phyloP scores from a whole-genome alignment of 2,113 vertebrate species.

The Zonotrichia leucophrys region DNA sequence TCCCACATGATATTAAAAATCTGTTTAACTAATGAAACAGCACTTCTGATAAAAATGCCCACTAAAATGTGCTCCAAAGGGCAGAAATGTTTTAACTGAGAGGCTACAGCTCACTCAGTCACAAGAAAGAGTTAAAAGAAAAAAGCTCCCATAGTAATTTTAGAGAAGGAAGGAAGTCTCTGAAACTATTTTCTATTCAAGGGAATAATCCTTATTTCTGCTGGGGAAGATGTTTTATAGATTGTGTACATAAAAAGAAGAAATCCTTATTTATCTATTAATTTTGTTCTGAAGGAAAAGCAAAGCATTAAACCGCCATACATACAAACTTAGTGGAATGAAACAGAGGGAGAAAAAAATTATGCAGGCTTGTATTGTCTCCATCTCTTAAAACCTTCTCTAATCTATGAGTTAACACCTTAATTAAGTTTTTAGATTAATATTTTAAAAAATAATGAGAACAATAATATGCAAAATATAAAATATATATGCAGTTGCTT shows the following conservation, averaged over 20 bases:
- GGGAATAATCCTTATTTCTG: not conserved
- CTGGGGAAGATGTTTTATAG: not conserved
- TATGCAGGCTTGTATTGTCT: not conserved
- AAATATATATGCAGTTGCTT: not conserved
- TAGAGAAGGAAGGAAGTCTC: not conserved
- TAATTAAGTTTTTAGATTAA: constrained; percentile 36
- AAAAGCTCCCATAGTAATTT: not conserved
- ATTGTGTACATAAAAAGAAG: not conserved
- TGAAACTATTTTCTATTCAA: not conserved
- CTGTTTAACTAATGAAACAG: not conserved
- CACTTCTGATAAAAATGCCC: not conserved
- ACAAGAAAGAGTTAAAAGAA: not conserved
- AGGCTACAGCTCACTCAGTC: not conserved
- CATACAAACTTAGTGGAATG: not conserved
- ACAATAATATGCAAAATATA: not conserved
- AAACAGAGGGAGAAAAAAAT: not conserved
- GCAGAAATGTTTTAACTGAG: not conserved
- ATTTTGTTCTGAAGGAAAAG: not conserved
- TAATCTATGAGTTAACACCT: constrained; percentile 36
- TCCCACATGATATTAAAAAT: not conserved
- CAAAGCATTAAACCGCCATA: not conserved
- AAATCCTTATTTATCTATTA: not conserved
- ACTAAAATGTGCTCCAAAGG: not conserved
- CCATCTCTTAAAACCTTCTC: not conserved
- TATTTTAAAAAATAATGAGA: not conserved